Base-by-base conservation (phyloP, 1,140 invertebrate genomes). In the Drosophila trapezifrons region DNA sequence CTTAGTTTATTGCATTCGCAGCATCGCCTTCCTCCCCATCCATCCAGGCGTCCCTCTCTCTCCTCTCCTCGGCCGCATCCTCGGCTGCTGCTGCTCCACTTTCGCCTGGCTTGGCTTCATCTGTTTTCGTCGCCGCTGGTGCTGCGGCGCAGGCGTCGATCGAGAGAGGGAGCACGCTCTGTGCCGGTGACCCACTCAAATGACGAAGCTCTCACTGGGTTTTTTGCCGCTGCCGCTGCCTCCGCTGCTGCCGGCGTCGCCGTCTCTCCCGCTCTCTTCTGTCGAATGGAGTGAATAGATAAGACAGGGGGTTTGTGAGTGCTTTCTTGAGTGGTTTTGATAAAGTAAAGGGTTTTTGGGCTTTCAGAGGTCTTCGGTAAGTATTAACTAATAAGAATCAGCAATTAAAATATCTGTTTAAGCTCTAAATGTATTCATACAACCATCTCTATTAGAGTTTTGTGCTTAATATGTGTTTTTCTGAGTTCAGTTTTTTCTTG, bases 1-100 rank as follows among this genome's bases (percentile, higher is more conserved):
- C 73, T 76, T 76, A 77, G 55, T 77, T 69, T 77, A 71, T 71
- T 78, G 75, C 75, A 70, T 62, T 78, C 38, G 51, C 74, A 78
- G 75, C 65, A 77, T 78, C 74, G 46, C 42, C 25, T 38, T 45
- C 71, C 25, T 42, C 38, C 46, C 43, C 22, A 9, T 17, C 27
- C 29, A 32, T n/a, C 8, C 38, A 35, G 12, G 10, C 17, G 15
- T 4, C 18, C 25, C 55, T 37, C 20, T 12, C 10, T 10, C n/a
- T 13, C 6, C 38, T 20, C 22, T n/a, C 37, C n/a, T 13, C 37
- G 17, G 43, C 35, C 12, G 13, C 35, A 58, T 40, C 13, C 59
- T 29, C 54, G 7, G 52, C 32, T 25, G 63, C 29, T 25, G 63
- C 57, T 87, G 83, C 80, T 87, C 84, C 65, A 89, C 27, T 70